Percentiles rank a stretch among this genome's conserved stretches.
These are phyloP conservation scores for Allolobophora icterica DNA, from an alignment of 2,888 invertebrate genomes.

Conservation along the genomic window DNA sequence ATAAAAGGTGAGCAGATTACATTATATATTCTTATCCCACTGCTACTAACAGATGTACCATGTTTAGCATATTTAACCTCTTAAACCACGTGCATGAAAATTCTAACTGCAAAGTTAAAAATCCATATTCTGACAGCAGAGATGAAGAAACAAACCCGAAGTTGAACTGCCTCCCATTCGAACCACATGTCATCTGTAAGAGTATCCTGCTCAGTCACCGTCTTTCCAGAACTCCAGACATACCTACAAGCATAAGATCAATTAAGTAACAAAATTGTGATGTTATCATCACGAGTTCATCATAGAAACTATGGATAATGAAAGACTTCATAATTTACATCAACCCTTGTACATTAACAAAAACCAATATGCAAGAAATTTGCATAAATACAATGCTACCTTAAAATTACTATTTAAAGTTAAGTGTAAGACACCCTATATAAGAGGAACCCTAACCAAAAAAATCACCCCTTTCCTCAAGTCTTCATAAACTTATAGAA, in stretches of 20 bases:
- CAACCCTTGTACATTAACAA: not conserved
- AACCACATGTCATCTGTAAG: conserved; percentile 55
- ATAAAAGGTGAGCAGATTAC: not conserved
- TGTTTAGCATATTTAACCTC: not conserved
- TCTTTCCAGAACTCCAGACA: conserved; percentile 18
- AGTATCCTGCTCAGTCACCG: not conserved
- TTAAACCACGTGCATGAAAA: not conserved
- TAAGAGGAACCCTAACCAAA: not conserved
- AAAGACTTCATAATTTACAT: not conserved
- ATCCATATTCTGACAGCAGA: too few relatives aligned
- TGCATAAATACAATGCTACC: too few relatives aligned
- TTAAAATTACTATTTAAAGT: not conserved
- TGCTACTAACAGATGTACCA: not conserved
- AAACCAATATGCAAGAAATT: not conserved
- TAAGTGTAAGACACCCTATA: not conserved
- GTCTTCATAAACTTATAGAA: not conserved
- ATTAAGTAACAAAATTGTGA: not conserved
- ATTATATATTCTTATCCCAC: not conserved
- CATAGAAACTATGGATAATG: not conserved
- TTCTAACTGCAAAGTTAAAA: not conserved
- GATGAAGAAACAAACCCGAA: conserved; percentile 52
- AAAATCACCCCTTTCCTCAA: not conserved
- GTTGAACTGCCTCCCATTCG: conserved; percentile 58
- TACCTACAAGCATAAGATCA: not conserved
- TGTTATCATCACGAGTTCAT: not conserved